Base-by-base conservation (phyloP, 1,140 invertebrate species). In the Hormaphis cornu region DNA sequence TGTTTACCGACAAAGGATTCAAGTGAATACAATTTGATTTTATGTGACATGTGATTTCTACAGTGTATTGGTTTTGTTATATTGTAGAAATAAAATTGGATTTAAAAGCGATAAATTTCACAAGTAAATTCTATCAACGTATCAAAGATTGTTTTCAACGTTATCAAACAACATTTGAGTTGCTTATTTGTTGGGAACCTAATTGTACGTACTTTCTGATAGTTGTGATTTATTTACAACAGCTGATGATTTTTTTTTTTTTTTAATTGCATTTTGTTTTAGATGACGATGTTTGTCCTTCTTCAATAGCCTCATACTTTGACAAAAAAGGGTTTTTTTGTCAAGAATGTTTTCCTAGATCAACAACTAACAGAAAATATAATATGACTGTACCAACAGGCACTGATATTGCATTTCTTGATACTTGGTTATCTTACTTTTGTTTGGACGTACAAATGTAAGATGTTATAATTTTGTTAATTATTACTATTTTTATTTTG, bases 401-500 rank as follows among this genome's bases (percentile, higher is more conserved):
- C 18, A 26, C 0, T 20, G 61, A 66, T 48, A 16, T 35, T 16
- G 16, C 10, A 33, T 20, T 66, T 22, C 12, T 66, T 2, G 61
- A 66, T 66, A 66, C 44, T 9, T 66, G 61, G 61, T 37, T 66
- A n/a, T 66, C 61, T 10, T 66, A 66, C 18, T 66, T 33, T 35
- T 48, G 44, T 24, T 66, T 66, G 35, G 61, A 50, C 1, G 35
- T 66, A 26, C 33, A 66, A 4, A 24, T 66, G 61, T 66, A 48
- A 50, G 44, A 46, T 54, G 33, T 20, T n/a, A 33, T 33, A 18
- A 18, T 54, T 44, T 44, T 44, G 6, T 44, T 44, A 44, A 7
- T 44, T 44, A 16, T 14, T 44, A 4, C 6, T 6, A 6, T 33
- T 33, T 6, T 33, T 33, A 33, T 33, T 33, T 33, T 33, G 9